Base-by-base conservation (phyloP, 2,797 vertebrate species). In the Phrynocephalus forsythii region DNA sequence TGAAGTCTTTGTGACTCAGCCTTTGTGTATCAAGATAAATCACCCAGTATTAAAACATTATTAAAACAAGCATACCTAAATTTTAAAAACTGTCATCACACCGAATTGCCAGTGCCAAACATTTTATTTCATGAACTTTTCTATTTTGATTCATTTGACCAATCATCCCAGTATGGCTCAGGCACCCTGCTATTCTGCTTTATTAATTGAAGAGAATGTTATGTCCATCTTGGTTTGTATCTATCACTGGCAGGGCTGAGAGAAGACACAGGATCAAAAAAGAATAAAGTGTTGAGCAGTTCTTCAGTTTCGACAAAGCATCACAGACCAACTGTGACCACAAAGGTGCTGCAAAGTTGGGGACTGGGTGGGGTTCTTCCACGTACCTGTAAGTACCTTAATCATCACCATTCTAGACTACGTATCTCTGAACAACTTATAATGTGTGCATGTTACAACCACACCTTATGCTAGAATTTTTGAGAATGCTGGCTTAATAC, bases 21-120 rank as follows among this genome's bases (percentile, higher is more conserved):
- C 48, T n/a, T 69, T 38, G 52, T 1, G n/a, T 24, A 69, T 69
- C 67, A 86, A 44, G 66, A 48, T 52, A 78, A 87, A 83, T 56
- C 66, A 83, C 60, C 81, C 86, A 78, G 78, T 81, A 60, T 78
- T 78, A 78, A 10, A 24, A 22, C 86, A 78, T 69, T 81, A 60
- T 78, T 78, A 78, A 10, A 24, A 22, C 22, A 52, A 78, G 30
- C 77, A 60, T 16, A 78, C 66, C 81, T 69, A 87, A 87, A 87
- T 83, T 83, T 87, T 83, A 83, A 83, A 83, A 87, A n/a, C 33
- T 77, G 16, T 83, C 73, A 83, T 76, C 24, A 77, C 56, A 77
- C 63, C 22, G 66, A 78, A 83, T 73, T 50, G 48, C 72, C 30
- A 60, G 44, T 8, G 28, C 18, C 8, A 82, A 87, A 82, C n/a